Base-by-base conservation (phyloP, 2,113 vertebrate genomes). In the Agapornis roseicollis region DNA sequence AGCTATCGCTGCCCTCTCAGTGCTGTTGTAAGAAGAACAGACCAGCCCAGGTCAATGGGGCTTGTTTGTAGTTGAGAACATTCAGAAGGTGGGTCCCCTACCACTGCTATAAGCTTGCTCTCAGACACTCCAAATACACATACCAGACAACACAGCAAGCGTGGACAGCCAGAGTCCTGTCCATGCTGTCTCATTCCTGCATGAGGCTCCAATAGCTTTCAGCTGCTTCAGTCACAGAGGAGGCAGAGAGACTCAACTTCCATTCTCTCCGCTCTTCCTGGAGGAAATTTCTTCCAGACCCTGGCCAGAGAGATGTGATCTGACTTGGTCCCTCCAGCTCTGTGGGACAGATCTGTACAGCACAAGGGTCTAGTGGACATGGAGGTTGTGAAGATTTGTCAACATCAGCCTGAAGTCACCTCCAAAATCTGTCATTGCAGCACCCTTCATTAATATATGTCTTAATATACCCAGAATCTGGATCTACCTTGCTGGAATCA, bases 151-250 rank as follows among this genome's bases (percentile, higher is more conserved):
- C 25, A 13, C 1, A 6, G 9, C 25, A 58, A 61, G 29, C 33
- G n/a, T 0, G 6, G 39, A 24, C 12, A 8, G 55, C 18, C 50
- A 66, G 35, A 3, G 2, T n/a, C n/a, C n/a, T n/a, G n/a, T n/a
- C n/a, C n/a, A n/a, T n/a, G 0, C 50, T 42, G n/a, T 37, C 37
- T 86, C 24, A 4, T 23, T 42, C 31, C 11, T 8, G 7, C 42
- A 41, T 2, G 0, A 49, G 17, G 14, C 22, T 50, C 49, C 85
- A 55, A 22, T 37, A 70, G 15, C n/a, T 35, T 89, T 56, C 15
- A 23, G 16, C 35, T 82, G 47, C 56, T 68, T 76, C 37, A 66
- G 41, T 56, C 76, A n/a, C 35, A 25, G 7, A 50, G 9, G 20
- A 81, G 33, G 3, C 37, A 80, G 8, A 15, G 52, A 72, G 37